Conservation (phyloP, 2,113 vertebrate species). For the Oncorhynchus mykiss region DNA sequence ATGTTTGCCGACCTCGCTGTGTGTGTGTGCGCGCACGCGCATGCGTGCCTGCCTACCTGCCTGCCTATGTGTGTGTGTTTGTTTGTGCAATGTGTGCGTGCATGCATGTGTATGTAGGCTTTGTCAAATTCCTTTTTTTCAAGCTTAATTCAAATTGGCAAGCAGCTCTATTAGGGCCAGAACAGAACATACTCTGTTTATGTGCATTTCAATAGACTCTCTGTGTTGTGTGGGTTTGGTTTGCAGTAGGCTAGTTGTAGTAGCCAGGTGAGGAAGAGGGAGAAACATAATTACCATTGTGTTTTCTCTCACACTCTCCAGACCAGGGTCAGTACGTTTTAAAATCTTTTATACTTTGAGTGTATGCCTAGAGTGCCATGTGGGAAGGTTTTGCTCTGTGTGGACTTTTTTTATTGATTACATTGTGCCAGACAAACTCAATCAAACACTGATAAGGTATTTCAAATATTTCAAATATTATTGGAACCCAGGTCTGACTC, state of each 20-base stretch:
- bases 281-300: not conserved
- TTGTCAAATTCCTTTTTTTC: not conserved
- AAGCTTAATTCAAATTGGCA: slow-evolving; percentile 30
- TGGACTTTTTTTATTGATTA: too few relatives aligned
- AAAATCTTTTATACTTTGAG: too few relatives aligned
- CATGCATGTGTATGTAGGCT: not conserved
- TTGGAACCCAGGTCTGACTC: too few relatives aligned
- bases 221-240: slow-evolving; percentile 22
- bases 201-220: slow-evolving; percentile 1
- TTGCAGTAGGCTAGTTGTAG: not conserved
- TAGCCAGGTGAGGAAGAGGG: slow-evolving; percentile 29
- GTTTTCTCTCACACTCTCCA: not conserved
- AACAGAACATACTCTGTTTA: slow-evolving; percentile 2
- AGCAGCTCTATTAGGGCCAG: slow-evolving; percentile 16
- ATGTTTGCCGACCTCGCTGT: not conserved
- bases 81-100: not conserved
- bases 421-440: too few relatives aligned
- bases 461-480: too few relatives aligned
- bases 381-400: too few relatives aligned
- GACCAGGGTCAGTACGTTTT: not conserved
- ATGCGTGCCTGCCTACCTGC: too few relatives aligned
- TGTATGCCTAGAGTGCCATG: too few relatives aligned
- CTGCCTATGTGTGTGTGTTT: not conserved
- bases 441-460: too few relatives aligned
- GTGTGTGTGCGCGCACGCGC: not conserved